Conservation (phyloP, 2,888 invertebrate species). For the Tipula helvola region DNA sequence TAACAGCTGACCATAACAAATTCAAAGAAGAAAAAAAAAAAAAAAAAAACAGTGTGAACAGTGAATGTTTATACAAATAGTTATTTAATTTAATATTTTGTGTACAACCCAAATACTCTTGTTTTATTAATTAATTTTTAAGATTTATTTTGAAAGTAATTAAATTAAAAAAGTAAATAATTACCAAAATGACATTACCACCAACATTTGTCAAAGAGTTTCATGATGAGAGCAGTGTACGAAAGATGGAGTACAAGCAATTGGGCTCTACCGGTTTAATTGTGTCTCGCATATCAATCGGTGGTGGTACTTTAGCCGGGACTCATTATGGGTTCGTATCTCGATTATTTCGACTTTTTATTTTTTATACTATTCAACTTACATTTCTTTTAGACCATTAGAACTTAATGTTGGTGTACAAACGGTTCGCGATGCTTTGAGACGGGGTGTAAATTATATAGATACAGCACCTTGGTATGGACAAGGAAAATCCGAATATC, state of each 20-base stretch:
- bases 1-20: no score
- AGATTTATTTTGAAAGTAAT: not conserved
- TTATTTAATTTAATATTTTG: not conserved
- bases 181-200: slow-evolving; percentile 31
- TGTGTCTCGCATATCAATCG: slow-evolving; percentile 59
- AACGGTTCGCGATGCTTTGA: slow-evolving; percentile 57
- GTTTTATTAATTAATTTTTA: not conserved
- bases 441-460: slow-evolving; percentile 76
- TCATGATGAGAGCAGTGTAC: slow-evolving; percentile 45
- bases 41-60: no score
- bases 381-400: slow-evolving; percentile 37
- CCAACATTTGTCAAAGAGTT: slow-evolving; percentile 50
- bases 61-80: not conserved
- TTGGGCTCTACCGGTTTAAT: slow-evolving; percentile 62
- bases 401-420: slow-evolving; percentile 53
- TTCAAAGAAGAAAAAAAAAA: no score
- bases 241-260: slow-evolving; percentile 56
- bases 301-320: slow-evolving; percentile 45
- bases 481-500: slow-evolving; percentile 68
- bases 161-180: not conserved
- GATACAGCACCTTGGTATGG: slow-evolving; percentile 93
- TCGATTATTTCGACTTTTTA: not conserved
- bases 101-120: no score
- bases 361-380: not conserved
- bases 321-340: slow-evolving; percentile 52